Base-by-base conservation (phyloP, 2,113 vertebrate species). In the Noctilio leporinus region DNA sequence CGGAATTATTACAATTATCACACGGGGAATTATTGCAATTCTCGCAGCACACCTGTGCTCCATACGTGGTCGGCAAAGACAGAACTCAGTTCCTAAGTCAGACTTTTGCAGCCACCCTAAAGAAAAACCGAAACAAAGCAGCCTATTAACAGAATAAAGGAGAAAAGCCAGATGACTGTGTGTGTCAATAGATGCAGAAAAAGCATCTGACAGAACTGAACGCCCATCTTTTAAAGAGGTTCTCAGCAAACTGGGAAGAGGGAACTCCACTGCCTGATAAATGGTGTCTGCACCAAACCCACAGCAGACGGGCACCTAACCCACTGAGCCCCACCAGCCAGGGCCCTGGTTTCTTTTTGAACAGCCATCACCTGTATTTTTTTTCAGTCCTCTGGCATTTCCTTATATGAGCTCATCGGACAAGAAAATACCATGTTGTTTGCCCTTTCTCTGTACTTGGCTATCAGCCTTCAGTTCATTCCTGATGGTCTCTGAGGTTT, bases 351-450 rank as follows among this genome's bases (percentile, higher is more conserved):
- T 96, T 96, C 59, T 86, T 93, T 95, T 77, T 89, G 86, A 92
- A 38, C 43, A 75, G 82, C 65, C 64, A 75, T 94, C 94, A 49
- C 69, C 83, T 93, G 0, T 85, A 80, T 89, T 89, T 94, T 89
- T 94, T 86, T 38, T 93, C n/a, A 51, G 64, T 86, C 76, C 78
- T 95, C 83, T 91, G 53, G 24, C 90, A 17, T 92, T 91, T 92
- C 77, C 73, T 95, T 93, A 80, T 16, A 30, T 67, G 47, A 80
- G 45, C 40, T 89, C 69, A 80, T 93, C 38, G 83, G 91, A 82
- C 84, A 91, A 91, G 87, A 47, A 97, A 93, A 95, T 94, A 30
- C 24, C 76, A 19, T 81, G 82, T 75, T 64, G 33, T 94, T 91
- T 92, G 33, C 33, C 53, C 11, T 89, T 49, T 73, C 45, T 91